Evolutionary conservation across 1,140 invertebrate species (phyloP).

Genomic region (Pogonognathellus flavescens): DNA sequence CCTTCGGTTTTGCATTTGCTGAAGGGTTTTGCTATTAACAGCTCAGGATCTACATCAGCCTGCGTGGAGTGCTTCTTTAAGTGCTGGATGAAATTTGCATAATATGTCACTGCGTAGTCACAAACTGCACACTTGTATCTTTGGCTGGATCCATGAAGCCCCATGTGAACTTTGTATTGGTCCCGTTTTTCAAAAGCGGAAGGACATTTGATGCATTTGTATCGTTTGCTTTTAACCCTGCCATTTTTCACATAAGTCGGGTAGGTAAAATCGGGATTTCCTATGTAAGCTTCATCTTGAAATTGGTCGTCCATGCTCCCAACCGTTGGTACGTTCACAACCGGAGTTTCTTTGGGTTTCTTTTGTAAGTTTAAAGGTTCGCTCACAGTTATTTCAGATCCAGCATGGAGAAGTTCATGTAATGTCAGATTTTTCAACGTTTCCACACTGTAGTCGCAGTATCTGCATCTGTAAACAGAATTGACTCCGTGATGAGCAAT

Average conservation of each 20-base stretch:
- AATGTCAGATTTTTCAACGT: conserved; percentile 82
- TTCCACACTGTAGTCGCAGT: conserved; percentile 86
- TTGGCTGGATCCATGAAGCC: conserved; percentile 86
- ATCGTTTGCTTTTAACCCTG: conserved; percentile 81
- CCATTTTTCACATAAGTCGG: conserved; percentile 82
- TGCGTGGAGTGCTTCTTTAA: conserved; percentile 82
- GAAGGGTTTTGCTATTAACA: conserved; percentile 64
- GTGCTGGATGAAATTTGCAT: conserved; percentile 86
- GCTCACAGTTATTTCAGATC: conserved; percentile 56
- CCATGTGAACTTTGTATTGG: conserved; percentile 86
- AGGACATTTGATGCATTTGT: conserved; percentile 63
- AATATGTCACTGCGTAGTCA: conserved; percentile 90
- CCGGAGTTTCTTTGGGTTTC: background rate
- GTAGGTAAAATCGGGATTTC: conserved; percentile 83
- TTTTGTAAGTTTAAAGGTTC: conserved; percentile 11
- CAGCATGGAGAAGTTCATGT: conserved; percentile 78
- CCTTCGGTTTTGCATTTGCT: conserved; percentile 44
- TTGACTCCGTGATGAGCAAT: conserved; percentile 75
- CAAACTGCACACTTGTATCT: conserved; percentile 86
- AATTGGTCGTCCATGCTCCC: conserved; percentile 68
- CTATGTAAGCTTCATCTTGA: conserved; percentile 75
- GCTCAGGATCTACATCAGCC: conserved; percentile 76
- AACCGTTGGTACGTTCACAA: background rate
- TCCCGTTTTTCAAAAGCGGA: conserved; percentile 82
- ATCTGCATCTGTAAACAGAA: conserved; percentile 81